A percentile compares a stretch with the other conserved stretches of the same genome.
Conservation (phyloP, 2,888 invertebrate species). For the Troilus luridus region DNA sequence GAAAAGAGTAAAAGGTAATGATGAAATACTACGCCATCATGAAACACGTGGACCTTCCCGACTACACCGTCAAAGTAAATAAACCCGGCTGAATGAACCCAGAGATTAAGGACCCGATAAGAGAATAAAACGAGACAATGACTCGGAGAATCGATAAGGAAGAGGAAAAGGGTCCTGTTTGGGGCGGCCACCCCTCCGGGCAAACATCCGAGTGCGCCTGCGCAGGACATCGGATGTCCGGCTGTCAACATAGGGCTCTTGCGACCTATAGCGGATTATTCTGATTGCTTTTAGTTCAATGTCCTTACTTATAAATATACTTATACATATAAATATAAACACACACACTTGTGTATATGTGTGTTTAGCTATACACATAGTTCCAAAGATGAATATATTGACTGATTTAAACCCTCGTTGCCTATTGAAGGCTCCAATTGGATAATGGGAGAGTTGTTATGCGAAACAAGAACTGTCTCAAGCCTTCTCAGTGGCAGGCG, state of each 20-base stretch:
- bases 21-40: background rate
- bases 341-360: too few species aligned
- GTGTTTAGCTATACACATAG: too few species aligned
- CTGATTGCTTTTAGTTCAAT: background rate
- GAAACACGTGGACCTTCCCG: background rate
- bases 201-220: conserved; percentile 4
- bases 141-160: background rate
- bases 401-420: background rate
- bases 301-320: too few species aligned
- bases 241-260: background rate
- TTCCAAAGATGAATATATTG: background rate
- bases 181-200: background rate
- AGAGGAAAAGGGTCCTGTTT: background rate
- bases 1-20: background rate
- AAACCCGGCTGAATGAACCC: background rate
- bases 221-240: background rate
- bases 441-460: background rate
- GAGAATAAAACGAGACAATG: conserved; percentile 9
- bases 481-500: background rate
- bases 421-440: background rate
- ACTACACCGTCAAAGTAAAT: background rate
- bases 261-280: background rate
- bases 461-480: background rate
- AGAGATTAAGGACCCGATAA: background rate
- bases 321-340: too few species aligned